Base-by-base conservation (phyloP, 2,113 vertebrate genomes). In the Dromaius novaehollandiae region DNA sequence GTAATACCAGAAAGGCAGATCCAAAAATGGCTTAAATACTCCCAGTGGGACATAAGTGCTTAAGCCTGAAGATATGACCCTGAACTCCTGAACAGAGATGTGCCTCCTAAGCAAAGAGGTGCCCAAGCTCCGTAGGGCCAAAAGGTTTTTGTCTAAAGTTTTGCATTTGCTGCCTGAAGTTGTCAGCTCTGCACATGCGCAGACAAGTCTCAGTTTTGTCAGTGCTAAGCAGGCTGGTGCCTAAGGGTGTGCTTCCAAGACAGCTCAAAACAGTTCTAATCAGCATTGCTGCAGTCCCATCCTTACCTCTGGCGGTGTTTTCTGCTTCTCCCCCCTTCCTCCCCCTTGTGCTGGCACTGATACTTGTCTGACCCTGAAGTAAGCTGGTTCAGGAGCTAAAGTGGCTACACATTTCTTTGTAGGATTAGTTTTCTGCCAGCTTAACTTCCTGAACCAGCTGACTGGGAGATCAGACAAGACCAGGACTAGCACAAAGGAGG, bases 291-390 rank as follows among this genome's bases (percentile, higher is more conserved):
- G 56, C 51, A 44, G 18, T 48, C 38, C 19, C 16, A 24, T 70
- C 68, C 48, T 88, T 3, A 6, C 58, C 63, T 70, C 85, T 58
- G 81, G 50, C 64, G 46, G n/a, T 36, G 32, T 44, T 93, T 87
- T 86, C 2, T 11, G 11, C 28, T 9, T 32, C 12, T 75, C 3
- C 10, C 8, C 9, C 0, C 0, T 24, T 2, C 0, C 11, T 85
- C 82, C 34, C 21, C 53, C 58, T 85, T 1, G 0, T 30, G 30
- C 78, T 65, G 70, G 38, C 42, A 6, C 38, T 85, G 51, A 9
- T 69, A 61, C 63, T 58, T 64, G 40, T 63, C 38, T 84, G 83
- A 71, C 74, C 69, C 70, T 61, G 36, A 34, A 40, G 48, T 38
- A 70, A 5, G 1, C 38, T 4, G 8, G 15, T 80, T 65, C 3